Evolutionary conservation across 2,888 invertebrate species (phyloP).

Genomic region (Thereva unica): DNA sequence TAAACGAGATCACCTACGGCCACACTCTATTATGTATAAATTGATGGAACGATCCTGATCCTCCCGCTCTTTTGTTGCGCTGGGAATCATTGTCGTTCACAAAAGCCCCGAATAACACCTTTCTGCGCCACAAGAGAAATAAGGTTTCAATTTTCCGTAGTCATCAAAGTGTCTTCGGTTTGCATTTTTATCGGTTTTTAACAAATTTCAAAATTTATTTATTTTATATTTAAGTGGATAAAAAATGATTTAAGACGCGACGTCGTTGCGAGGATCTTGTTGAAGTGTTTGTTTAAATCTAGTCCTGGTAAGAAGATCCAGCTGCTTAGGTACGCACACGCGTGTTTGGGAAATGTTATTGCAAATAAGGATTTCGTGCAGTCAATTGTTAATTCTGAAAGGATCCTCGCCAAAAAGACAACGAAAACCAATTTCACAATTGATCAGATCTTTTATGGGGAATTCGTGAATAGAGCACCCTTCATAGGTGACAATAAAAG

Average conservation of each 20-base stretch:
- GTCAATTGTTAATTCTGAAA: constrained; percentile 16
- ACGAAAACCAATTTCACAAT: constrained; percentile 19
- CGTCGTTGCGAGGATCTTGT: neutral
- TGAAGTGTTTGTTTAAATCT: neutral
- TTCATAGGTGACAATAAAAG: constrained; percentile 13
- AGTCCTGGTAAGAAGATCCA: neutral
- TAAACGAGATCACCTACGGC: constrained; percentile 37
- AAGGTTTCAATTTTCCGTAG: neutral
- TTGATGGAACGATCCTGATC: neutral
- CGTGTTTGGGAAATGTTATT: neutral
- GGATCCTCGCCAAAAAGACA: constrained; percentile 17
- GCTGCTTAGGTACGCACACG: neutral
- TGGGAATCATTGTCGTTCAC: neutral
- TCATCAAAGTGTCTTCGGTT: too few species aligned
- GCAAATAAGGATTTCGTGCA: constrained; percentile 10
- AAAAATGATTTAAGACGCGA: too few species aligned
- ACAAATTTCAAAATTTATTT: too few species aligned
- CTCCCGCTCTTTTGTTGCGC: constrained; percentile 20
- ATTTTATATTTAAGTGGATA: too few species aligned
- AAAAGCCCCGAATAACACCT: neutral
- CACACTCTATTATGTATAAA: neutral
- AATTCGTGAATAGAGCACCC: neutral
- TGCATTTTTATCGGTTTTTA: too few species aligned
- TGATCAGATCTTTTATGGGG: constrained; percentile 13
- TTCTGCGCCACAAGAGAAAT: neutral